phyloP scores from a whole-genome alignment of 37 sponge, comb jelly and placozoan species.

The Chondrosia reniformis region DNA sequence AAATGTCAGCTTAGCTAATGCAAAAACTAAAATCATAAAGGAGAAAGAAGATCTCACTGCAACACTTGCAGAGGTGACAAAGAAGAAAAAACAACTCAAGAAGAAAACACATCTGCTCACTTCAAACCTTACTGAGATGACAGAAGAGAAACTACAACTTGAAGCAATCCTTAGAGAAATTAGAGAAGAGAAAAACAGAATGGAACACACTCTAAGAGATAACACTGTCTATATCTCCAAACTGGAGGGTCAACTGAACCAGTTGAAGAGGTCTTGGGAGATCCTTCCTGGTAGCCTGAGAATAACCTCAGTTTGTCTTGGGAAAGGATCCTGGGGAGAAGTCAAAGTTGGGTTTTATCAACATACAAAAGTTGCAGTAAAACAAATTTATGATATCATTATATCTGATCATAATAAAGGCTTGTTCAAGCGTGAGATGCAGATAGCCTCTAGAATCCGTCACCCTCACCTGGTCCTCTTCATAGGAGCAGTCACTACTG shows the following conservation, averaged over 20 bases:
- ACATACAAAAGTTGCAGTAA: conserved; percentile 64
- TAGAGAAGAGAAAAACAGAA: background rate
- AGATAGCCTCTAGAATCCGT: conserved; percentile 29
- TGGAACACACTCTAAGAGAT: background rate
- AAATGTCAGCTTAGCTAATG: conserved; percentile 89
- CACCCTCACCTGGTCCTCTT: conserved; percentile 76
- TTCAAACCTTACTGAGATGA: too few relatives aligned
- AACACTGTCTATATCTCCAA: background rate
- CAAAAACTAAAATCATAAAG: too few relatives aligned
- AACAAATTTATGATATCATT: conserved; percentile 41
- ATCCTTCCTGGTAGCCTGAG: background rate
- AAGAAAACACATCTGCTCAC: too few relatives aligned
- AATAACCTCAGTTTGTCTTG: background rate
- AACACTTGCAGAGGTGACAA: too few relatives aligned
- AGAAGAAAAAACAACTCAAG: too few relatives aligned
- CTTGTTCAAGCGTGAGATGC: conserved; percentile 51
- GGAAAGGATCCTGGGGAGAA: conserved; percentile 63
- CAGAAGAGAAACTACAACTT: background rate
- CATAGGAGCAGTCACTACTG: conserved; percentile 56
- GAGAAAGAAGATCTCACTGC: too few relatives aligned
- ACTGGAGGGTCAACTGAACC: background rate
- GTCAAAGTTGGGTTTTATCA: conserved; percentile 41
- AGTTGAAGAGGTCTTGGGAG: conserved; percentile 3
- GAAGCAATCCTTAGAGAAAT: background rate
- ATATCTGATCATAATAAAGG: conserved; percentile 12